Percentiles rank a stretch among this genome's conserved stretches.
phyloP scores from a whole-genome alignment of 2,113 vertebrate species.

The Pongo abelii region DNA sequence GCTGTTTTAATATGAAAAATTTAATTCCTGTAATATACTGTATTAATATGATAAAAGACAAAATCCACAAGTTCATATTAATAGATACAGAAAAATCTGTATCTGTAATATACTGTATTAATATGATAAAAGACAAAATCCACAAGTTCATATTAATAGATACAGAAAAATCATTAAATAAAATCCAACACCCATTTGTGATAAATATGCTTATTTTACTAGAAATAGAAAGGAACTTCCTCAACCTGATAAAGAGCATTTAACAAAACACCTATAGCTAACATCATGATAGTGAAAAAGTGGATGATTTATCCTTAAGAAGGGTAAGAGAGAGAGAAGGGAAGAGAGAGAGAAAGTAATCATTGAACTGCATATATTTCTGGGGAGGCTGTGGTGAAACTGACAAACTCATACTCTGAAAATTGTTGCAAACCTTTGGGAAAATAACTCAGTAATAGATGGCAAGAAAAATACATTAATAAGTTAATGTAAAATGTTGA shows the following conservation, averaged over 20 bases:
- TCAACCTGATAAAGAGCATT: not conserved
- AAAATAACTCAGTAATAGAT: not conserved
- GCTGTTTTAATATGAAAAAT: not conserved
- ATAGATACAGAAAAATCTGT: not conserved
- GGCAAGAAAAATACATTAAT: not conserved
- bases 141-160: not conserved
- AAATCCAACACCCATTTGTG: not conserved
- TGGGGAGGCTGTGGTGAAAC: not conserved
- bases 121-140: not conserved
- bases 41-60: not conserved
- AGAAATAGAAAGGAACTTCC: not conserved
- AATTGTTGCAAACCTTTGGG: not conserved
- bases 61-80: not conserved
- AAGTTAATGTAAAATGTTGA: not conserved
- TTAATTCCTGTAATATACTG: not conserved
- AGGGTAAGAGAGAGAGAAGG: not conserved
- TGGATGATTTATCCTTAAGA: not conserved
- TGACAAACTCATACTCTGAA: not conserved
- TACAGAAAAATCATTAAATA: not conserved
- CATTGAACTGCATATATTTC: not conserved
- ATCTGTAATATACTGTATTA: not conserved
- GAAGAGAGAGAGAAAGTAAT: not conserved
- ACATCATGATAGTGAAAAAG: not conserved
- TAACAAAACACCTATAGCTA: not conserved
- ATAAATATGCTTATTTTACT: not conserved